phyloP scores from a whole-genome alignment of 2,797 vertebrate genomes.

The Parotocinclus haroldoi region DNA sequence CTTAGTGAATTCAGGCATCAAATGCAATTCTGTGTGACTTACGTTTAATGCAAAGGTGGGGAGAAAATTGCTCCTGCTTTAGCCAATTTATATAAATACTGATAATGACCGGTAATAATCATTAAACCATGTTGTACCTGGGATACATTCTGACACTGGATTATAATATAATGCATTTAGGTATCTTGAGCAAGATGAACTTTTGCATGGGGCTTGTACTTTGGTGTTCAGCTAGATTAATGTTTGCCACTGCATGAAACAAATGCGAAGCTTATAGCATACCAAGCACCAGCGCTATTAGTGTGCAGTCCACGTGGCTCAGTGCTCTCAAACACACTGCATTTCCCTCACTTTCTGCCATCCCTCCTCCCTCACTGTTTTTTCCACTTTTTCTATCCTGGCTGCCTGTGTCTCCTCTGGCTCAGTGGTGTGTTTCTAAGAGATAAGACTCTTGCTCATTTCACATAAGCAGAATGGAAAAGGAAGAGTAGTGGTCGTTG shows the following conservation, averaged over 20 bases:
- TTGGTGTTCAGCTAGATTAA: constrained; percentile 46
- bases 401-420: constrained; percentile 71
- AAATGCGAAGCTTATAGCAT: constrained; percentile 48
- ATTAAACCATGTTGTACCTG: constrained; percentile 16
- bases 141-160: constrained; percentile 11
- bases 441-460: constrained; percentile 81
- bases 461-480: constrained; percentile 76
- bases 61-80: not conserved
- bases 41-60: not conserved
- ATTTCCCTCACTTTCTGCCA: constrained; percentile 44
- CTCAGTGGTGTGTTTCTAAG: constrained; percentile 79
- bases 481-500: constrained; percentile 51
- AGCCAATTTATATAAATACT: constrained; percentile 17
- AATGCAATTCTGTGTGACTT: constrained; percentile 16
- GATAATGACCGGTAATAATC: constrained; percentile 7
- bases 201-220: constrained; percentile 23
- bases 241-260: constrained; percentile 42
- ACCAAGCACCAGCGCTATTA: constrained; percentile 63
- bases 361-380: constrained; percentile 41
- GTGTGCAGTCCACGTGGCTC: constrained; percentile 65
- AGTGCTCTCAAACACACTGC: constrained; percentile 38
- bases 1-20: constrained; percentile 19
- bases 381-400: constrained; percentile 54
- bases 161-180: constrained; percentile 17
- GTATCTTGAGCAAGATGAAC: constrained; percentile 19